A percentile compares a stretch with the other conserved stretches of the same genome.
phyloP scores from a whole-genome alignment of 2,797 vertebrate genomes.

The Lycodopsis pacificus region DNA sequence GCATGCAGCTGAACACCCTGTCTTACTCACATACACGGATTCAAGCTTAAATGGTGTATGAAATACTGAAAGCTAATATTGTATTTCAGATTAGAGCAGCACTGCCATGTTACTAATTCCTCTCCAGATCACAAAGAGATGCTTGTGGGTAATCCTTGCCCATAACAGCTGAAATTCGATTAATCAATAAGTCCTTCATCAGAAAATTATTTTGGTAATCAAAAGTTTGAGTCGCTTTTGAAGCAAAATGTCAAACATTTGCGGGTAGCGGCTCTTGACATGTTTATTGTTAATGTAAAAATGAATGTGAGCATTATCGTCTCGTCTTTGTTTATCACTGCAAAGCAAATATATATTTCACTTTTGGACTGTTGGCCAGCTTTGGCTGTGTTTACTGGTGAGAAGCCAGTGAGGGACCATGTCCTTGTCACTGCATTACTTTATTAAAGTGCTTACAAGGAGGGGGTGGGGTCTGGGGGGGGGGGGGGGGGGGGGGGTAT shows the following conservation, averaged over 20 bases:
- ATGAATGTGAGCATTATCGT: not conserved
- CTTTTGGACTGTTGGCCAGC: not conserved
- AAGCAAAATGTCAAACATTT: not conserved
- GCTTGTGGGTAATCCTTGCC: not conserved
- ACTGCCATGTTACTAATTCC: not conserved
- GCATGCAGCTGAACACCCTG: constrained; percentile 22
- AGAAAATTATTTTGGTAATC: not conserved
- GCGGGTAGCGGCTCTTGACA: not conserved
- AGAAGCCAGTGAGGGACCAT: not conserved
- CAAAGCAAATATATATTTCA: not conserved
- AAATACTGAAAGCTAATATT: not conserved
- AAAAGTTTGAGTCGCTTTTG: not conserved
- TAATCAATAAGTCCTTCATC: not conserved
- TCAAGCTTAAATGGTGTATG: not conserved
- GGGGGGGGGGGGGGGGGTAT: not conserved
- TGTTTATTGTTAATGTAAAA: not conserved
- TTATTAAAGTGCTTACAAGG: constrained; percentile 1
- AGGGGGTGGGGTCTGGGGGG: accelerated
- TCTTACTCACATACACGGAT: not conserved
- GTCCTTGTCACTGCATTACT: constrained; percentile 3
- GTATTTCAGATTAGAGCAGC: constrained; percentile 1
- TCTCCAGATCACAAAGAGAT: not conserved
- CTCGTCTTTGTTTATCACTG: not conserved
- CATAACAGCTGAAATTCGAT: not conserved
- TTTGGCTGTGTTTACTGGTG: not conserved